Conservation (phyloP, 2,113 vertebrate genomes). For the Ondatra zibethicus region DNA sequence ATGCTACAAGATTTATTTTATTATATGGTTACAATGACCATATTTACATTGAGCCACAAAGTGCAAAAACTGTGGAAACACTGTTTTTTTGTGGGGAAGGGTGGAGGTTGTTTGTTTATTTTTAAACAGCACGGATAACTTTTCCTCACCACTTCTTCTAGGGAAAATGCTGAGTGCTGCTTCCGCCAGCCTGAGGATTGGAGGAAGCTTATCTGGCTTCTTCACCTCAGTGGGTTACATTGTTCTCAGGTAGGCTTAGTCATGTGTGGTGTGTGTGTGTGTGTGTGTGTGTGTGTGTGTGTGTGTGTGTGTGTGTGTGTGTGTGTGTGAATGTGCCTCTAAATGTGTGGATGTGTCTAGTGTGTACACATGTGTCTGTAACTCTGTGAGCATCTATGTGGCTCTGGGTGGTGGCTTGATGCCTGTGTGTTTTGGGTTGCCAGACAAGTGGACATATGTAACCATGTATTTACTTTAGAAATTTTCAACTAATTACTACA, state of each 20-base stretch:
- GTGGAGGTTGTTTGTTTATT: not conserved
- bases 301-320: not conserved
- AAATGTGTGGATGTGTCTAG: not conserved
- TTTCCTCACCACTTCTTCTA: not conserved
- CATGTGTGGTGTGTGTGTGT: not conserved
- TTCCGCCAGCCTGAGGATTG: accelerated
- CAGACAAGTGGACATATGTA: not conserved
- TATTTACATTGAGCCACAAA: not conserved
- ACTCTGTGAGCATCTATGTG: not conserved
- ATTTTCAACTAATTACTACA: not conserved
- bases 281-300: not conserved
- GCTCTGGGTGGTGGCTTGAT: not conserved
- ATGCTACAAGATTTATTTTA: not conserved
- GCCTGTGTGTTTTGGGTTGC: not conserved
- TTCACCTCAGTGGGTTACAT: not conserved
- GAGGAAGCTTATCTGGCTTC: not conserved
- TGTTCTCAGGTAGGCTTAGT: not conserved
- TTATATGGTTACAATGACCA: not conserved
- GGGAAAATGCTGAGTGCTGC: no score
- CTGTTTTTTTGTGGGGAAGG: accelerated
- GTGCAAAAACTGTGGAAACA: not conserved
- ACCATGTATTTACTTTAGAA: not conserved
- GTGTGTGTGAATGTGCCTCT: not conserved
- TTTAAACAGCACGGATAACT: not conserved
- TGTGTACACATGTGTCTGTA: not conserved